These are phyloP conservation scores for Tinamus guttatus DNA, from an alignment of 2,113 vertebrate species.

Conservation along the genomic window DNA sequence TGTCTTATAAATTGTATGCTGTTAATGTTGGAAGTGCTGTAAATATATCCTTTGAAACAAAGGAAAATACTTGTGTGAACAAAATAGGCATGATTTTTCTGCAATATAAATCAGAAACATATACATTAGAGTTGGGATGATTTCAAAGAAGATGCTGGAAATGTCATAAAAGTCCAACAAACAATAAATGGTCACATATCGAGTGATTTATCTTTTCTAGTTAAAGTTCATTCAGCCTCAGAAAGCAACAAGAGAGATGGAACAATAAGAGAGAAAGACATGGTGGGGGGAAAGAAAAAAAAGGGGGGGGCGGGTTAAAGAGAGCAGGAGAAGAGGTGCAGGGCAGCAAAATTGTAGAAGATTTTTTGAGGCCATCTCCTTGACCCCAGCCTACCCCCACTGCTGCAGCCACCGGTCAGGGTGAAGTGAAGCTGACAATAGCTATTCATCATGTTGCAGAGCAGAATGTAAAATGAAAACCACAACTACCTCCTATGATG, in stretches of 20 bases:
- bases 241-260: slow-evolving; percentile 6
- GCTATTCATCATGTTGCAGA: slow-evolving; percentile 72
- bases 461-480: slow-evolving; percentile 77
- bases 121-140: background rate
- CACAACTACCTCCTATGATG: slow-evolving; percentile 63
- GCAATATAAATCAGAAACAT: slow-evolving; percentile 4
- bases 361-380: slow-evolving; percentile 41
- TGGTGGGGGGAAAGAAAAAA: background rate
- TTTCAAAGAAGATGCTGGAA: slow-evolving; percentile 15
- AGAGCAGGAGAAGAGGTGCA: background rate
- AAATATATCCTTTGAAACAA: background rate
- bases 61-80: background rate
- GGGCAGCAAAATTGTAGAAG: slow-evolving; percentile 23
- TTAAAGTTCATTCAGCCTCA: background rate
- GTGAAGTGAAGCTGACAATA: slow-evolving; percentile 71
- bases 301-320: background rate
- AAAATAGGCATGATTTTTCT: background rate
- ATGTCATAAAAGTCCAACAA: slow-evolving; percentile 14
- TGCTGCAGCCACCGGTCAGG: slow-evolving; percentile 47
- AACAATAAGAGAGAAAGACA: background rate
- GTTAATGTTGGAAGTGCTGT: background rate
- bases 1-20: background rate
- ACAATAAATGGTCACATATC: background rate
- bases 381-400: slow-evolving; percentile 31
- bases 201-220: slow-evolving; percentile 39